Evolutionary conservation across 2,888 invertebrate species (phyloP), one percentile per base, ranked within the genome.

Genomic region (Cerastis rubricosa): DNA sequence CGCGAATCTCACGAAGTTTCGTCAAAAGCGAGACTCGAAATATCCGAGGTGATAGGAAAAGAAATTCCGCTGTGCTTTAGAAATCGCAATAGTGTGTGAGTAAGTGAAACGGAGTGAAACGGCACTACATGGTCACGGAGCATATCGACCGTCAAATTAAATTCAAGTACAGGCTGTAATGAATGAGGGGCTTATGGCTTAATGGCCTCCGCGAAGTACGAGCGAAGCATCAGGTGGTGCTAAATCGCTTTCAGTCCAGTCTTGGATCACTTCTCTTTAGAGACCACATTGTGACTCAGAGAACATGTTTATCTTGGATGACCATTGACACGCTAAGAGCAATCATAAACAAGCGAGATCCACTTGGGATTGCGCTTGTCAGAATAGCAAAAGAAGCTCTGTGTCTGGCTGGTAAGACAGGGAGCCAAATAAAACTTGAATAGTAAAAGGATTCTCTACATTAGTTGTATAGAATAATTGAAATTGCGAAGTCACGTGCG

Each of bases 141-240:
- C 96, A 95, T 95, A 92, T 93, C 96, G 95, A 94, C 94, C 94
- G 92, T 95, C 95, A 94, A 95, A 95, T 94, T 93, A 93, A 90
- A 91, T 92, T 93, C 93, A 94, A 94, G 94, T 94, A 91, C 94
- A 91, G 72, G 84, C 85, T 83, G 84, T 90, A 92, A 92, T 91
- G 90, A 91, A 84, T 90, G 89, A 91, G 89, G 77, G 67, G 51
- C 68, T 71, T 64, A 49, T 61, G 51, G 71, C 68, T 61, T 85
- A 61, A 70, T 81, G 82, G 29, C 71, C 47, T 54, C 61, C 40
- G 9, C 19, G 22, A 64, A 76, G 69, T 77, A 81, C 54, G 43
- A 83, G 81, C 51, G 66, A 66, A 49, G 35, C 25, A 72, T 49
- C 47, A 76, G 25, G n/a, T 69, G 25, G 22, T 8, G 25, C 35